phyloP scores from a whole-genome alignment of 2,113 vertebrate species.

The Delphinapterus leucas region DNA sequence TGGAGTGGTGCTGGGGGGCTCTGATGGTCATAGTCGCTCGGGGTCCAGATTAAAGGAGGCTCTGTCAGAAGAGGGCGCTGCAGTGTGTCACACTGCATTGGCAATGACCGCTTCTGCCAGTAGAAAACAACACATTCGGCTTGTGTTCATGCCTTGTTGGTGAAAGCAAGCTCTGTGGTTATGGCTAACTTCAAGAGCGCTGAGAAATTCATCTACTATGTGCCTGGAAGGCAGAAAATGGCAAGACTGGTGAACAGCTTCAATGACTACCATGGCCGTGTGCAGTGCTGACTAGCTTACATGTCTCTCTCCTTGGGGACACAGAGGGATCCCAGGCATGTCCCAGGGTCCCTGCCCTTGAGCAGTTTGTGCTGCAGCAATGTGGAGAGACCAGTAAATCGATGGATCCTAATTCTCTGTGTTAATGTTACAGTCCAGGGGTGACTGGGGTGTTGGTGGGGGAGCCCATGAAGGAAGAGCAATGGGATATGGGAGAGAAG shows the following conservation, averaged over 20 bases:
- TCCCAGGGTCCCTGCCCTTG: neutral
- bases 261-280: neutral
- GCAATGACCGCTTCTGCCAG: neutral
- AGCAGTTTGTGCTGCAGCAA: neutral
- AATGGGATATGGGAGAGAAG: neutral
- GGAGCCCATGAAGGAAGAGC: neutral
- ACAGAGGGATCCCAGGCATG: accelerated
- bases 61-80: neutral
- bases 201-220: neutral
- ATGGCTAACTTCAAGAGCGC: neutral
- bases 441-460: neutral
- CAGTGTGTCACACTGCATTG: neutral
- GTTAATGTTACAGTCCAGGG: neutral
- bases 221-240: neutral
- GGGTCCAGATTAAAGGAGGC: neutral
- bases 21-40: neutral
- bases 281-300: neutral
- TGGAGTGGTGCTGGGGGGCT: neutral
- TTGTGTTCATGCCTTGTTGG: neutral
- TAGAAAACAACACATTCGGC: neutral
- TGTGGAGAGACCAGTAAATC: neutral
- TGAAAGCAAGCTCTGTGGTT: neutral
- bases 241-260: neutral
- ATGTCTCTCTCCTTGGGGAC: neutral
- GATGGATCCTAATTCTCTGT: neutral